A percentile compares a stretch with the other conserved stretches of the same genome.
Conservation (phyloP, 2,113 vertebrate genomes). For the Apus apus region DNA sequence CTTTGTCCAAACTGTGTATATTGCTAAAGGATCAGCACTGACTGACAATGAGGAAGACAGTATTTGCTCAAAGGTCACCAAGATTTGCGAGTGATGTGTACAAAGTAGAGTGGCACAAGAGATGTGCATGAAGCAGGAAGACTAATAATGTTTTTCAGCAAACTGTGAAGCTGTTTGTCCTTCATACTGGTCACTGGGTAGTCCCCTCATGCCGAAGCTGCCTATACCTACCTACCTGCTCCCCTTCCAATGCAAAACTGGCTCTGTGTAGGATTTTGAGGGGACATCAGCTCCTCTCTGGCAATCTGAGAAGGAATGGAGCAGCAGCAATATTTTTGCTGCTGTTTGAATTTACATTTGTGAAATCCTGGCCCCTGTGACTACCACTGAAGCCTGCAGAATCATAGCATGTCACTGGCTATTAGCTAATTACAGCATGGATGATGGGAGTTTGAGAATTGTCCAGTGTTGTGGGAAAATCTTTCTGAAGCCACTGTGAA, state of each 20-base stretch:
- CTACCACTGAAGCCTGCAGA: not conserved
- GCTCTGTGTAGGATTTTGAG: not conserved
- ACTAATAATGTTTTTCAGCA: not conserved
- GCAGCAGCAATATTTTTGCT: not conserved
- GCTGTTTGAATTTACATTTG: not conserved
- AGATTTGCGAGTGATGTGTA: not conserved
- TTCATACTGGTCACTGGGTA: not conserved
- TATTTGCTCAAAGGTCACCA: not conserved
- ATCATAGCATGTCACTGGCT: not conserved
- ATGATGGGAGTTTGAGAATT: not conserved
- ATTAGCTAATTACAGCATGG: not conserved
- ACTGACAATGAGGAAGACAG: not conserved
- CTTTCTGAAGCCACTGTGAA: not conserved
- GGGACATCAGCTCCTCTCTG: not conserved
- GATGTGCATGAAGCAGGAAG: not conserved
- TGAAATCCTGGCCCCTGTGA: not conserved
- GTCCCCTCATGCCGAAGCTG: not conserved
- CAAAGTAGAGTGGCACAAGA: not conserved
- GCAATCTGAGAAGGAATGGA: not conserved
- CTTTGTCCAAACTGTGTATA: not conserved
- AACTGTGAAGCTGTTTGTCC: not conserved
- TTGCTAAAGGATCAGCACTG: not conserved
- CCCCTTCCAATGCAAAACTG: not conserved
- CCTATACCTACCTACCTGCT: not conserved
- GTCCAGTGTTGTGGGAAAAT: rapidly evolving